phyloP scores from a whole-genome alignment of 2,113 vertebrate genomes.

The Castor canadensis region DNA sequence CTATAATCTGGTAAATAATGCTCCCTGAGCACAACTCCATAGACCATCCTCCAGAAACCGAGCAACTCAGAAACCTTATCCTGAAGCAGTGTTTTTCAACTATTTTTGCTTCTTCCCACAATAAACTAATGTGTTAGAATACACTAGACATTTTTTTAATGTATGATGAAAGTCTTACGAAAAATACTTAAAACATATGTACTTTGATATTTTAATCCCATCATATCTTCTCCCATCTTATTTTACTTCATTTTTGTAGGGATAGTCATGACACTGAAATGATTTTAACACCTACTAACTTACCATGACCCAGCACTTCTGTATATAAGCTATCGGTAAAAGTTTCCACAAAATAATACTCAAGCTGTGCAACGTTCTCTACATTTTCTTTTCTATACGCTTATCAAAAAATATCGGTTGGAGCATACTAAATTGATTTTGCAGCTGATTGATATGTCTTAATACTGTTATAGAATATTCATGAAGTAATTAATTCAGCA shows the following conservation, averaged over 20 bases:
- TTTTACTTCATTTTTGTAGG: not conserved
- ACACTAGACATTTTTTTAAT: not conserved
- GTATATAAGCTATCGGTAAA: not conserved
- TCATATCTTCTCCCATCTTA: not conserved
- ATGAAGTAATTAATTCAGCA: not conserved
- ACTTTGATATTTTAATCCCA: not conserved
- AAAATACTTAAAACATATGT: not conserved
- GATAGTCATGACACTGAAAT: conserved; percentile 30
- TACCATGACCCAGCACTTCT: not conserved
- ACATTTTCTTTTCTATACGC: not conserved
- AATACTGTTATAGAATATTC: conserved; percentile 7
- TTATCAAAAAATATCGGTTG: not conserved
- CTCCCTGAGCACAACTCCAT: not conserved
- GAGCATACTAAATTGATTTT: conserved; percentile 13
- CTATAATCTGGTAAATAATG: not conserved
- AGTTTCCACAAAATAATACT: conserved; percentile 28
- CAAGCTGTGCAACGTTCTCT: not conserved
- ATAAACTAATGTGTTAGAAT: not conserved
- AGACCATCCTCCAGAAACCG: not conserved
- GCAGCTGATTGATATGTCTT: not conserved
- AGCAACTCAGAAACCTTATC: not conserved
- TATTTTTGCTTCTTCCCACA: not conserved
- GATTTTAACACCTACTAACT: conserved; percentile 15
- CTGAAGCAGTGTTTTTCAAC: conserved; percentile 22
- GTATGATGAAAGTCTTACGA: conserved; percentile 20